Conservation (phyloP, 2,113 vertebrate genomes). For the Psettodes erumei region DNA sequence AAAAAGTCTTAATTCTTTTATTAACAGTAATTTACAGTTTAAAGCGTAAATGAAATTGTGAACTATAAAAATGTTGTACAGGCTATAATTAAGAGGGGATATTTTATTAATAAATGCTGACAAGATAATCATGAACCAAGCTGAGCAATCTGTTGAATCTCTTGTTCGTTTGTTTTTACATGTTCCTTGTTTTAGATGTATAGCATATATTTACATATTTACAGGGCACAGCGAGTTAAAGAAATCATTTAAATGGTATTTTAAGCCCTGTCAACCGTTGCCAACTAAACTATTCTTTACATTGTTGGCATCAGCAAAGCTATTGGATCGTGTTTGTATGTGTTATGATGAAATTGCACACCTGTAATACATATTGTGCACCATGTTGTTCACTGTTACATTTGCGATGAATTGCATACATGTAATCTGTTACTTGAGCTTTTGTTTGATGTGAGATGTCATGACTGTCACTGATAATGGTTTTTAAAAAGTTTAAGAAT, state of each 20-base stretch:
- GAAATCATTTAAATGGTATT: background rate
- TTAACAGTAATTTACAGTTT: slow-evolving; percentile 14
- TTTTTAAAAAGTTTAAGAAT: slow-evolving; percentile 7
- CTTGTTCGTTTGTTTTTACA: slow-evolving; percentile 3
- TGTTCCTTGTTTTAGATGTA: slow-evolving; percentile 28
- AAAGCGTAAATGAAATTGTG: slow-evolving; percentile 15
- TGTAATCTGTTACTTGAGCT: slow-evolving; percentile 55
- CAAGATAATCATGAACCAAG: slow-evolving; percentile 5
- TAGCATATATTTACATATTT: slow-evolving; percentile 29
- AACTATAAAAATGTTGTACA: slow-evolving; percentile 22
- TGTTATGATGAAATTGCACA: slow-evolving; percentile 30
- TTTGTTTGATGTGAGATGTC: slow-evolving; percentile 40
- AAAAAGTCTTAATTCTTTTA: background rate
- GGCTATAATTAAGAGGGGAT: slow-evolving; percentile 2
- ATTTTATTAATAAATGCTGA: background rate
- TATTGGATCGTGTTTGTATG: slow-evolving; percentile 26
- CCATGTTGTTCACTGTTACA: slow-evolving; percentile 39
- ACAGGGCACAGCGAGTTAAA: slow-evolving; percentile 10
- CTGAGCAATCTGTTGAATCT: background rate
- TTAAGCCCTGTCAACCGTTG: background rate
- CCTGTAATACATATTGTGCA: slow-evolving; percentile 34
- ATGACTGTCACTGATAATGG: slow-evolving; percentile 36
- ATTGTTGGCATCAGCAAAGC: slow-evolving; percentile 35
- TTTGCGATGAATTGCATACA: slow-evolving; percentile 19
- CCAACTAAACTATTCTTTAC: background rate